Conservation (phyloP, 2,113 vertebrate species). For the Lycaon pictus region DNA sequence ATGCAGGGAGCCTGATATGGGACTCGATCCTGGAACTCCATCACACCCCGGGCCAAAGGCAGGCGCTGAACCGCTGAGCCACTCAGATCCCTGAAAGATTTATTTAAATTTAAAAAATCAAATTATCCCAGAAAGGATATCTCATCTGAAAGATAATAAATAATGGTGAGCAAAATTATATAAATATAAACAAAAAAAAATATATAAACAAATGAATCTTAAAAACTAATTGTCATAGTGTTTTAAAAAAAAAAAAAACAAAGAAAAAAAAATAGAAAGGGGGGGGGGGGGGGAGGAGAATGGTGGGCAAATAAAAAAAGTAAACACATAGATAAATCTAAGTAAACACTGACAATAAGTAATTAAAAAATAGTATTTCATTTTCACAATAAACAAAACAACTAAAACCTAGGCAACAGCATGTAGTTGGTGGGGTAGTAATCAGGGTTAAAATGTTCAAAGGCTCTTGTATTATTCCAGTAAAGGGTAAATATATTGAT, state of each 20-base stretch:
- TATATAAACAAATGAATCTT: not conserved
- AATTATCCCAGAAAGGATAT: not conserved
- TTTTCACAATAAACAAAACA: not conserved
- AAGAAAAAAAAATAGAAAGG: too few species aligned
- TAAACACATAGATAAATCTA: not conserved
- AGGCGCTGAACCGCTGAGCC: too few species aligned
- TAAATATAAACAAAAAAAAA: conserved; percentile 22
- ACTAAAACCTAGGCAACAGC: not conserved
- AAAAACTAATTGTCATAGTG: not conserved
- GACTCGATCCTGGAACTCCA: too few species aligned
- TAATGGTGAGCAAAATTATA: not conserved
- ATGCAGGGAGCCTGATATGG: too few species aligned
- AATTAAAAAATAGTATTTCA: not conserved
- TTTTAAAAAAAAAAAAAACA: conserved; percentile 25
- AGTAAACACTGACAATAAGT: not conserved
- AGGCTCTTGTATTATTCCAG: not conserved
- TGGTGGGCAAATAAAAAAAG: not conserved
- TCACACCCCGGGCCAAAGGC: too few species aligned
- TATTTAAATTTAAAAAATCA: not conserved
- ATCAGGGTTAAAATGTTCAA: not conserved
- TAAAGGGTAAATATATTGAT: not conserved
- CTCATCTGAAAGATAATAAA: not conserved
- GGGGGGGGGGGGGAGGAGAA: not conserved
- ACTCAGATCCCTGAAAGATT: not conserved
- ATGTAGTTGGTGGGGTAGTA: not conserved